These are phyloP conservation scores for Erpetoichthys calabaricus DNA, from an alignment of 2,797 vertebrate genomes.

Conservation along the genomic window DNA sequence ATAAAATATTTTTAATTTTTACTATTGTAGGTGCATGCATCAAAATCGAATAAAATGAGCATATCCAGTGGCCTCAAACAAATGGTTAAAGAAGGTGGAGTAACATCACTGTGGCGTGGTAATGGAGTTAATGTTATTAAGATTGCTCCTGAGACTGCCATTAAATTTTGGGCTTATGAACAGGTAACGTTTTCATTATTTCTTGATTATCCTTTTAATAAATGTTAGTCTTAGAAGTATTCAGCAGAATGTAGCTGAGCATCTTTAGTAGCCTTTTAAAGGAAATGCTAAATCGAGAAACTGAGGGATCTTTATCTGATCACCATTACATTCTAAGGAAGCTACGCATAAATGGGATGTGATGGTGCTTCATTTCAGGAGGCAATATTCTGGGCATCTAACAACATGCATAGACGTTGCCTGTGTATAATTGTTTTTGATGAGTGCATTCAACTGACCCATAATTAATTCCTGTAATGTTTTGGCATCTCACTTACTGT, in stretches of 20 bases:
- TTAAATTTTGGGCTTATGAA: conserved; percentile 90
- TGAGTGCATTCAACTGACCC: too few species aligned
- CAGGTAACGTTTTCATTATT: conserved; percentile 48
- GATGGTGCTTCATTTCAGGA: too few species aligned
- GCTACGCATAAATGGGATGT: too few species aligned
- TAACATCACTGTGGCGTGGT: conserved; percentile 74
- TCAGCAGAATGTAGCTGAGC: conserved; percentile 7
- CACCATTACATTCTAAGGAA: too few species aligned
- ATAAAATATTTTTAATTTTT: too few species aligned
- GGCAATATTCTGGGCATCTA: too few species aligned
- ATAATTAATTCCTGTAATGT: too few species aligned
- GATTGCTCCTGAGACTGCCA: conserved; percentile 85
- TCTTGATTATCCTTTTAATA: conserved; percentile 1
- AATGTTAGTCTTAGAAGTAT: not conserved
- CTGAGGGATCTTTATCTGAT: too few species aligned
- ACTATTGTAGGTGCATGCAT: conserved; percentile 65
- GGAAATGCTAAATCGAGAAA: fast-evolving
- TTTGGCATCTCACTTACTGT: too few species aligned
- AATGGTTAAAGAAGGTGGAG: conserved; percentile 84
- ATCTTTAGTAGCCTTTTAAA: conserved; percentile 3
- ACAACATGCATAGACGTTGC: too few species aligned
- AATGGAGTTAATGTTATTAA: conserved; percentile 88
- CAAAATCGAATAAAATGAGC: conserved; percentile 71
- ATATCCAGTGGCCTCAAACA: conserved; percentile 69
- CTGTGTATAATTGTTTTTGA: too few species aligned